Base-by-base conservation (phyloP, 2,797 vertebrate species). In the Nyctalus aviator region DNA sequence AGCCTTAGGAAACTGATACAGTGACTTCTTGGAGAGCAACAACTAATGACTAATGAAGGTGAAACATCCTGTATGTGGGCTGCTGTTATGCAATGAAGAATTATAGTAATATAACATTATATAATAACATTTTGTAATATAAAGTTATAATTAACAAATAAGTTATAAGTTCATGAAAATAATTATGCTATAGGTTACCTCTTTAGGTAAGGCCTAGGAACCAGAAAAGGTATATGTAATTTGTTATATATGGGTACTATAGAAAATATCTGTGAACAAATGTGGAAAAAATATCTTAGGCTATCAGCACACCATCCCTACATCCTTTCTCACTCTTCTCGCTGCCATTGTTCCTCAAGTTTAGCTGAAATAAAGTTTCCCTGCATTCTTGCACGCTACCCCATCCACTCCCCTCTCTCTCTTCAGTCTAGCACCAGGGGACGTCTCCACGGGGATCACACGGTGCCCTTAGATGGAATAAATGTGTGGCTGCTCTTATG, bases 101-200 rank as follows among this genome's bases (percentile, higher is more conserved):
- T 15, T 32, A 27, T 17, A 55, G 23, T 57, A 37, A 12, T 53
- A 25, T 78, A 44, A 18, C 41, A 27, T 68, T 32, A n/a, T 15
- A n/a, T 30, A 27, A 35, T n/a, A 30, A 35, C 50, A 68, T 4
- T n/a, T 8, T n/a, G 20, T 12, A n/a, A 55, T n/a, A 41, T 44
- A 53, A 66, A 75, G 78, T 27, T 35, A 18, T 15, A 75, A 55
- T 66, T 50, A 17, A 55, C 59, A 78, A 53, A 46, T 81, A 32
- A 93, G 35, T 55, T 69, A 46, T 84, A 32, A 93, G 35, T 62
- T 69, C 69, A 35, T 23, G 5, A 44, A 83, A 66, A 88, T 44
- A 59, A 53, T 27, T n/a, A 18, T 14, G 15, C 5, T 69, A 25
- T 6, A 73, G 46, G 10, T 32, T 86, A 75, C 9, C 84, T 84